Conservation (phyloP, 2,113 vertebrate species). For the Eretmochelys imbricata region DNA sequence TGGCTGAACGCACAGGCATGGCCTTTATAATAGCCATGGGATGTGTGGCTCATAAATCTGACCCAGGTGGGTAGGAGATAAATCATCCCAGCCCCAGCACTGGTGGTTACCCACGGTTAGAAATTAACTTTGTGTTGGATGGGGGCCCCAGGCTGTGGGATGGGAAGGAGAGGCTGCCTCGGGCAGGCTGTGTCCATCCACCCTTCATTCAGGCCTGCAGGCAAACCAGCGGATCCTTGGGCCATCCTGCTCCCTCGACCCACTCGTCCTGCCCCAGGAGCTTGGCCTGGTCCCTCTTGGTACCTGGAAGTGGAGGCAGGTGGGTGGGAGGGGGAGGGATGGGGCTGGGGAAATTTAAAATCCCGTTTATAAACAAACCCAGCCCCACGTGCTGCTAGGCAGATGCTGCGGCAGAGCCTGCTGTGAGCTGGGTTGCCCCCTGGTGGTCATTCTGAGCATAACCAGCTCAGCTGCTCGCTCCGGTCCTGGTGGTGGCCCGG, state of each 20-base stretch:
- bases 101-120: constrained; percentile 84
- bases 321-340: background rate
- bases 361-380: background rate
- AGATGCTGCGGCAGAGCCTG: background rate
- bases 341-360: background rate
- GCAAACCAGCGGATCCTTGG: background rate
- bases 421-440: background rate
- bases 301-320: background rate
- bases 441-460: background rate
- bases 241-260: constrained; percentile 25
- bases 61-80: constrained; percentile 81
- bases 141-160: constrained; percentile 79
- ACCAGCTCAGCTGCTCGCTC: background rate
- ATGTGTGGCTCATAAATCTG: constrained; percentile 80
- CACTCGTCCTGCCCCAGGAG: background rate
- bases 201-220: background rate
- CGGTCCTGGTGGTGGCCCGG: background rate
- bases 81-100: constrained; percentile 82
- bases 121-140: constrained; percentile 85
- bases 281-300: constrained; percentile 37
- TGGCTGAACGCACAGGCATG: constrained; percentile 76
- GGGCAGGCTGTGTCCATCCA: background rate
- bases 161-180: constrained; percentile 72
- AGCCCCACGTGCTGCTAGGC: background rate
- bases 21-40: constrained; percentile 80